These are phyloP conservation scores for Cheilinus undulatus DNA, from an alignment of 2,113 vertebrate species.

Conservation along the genomic window DNA sequence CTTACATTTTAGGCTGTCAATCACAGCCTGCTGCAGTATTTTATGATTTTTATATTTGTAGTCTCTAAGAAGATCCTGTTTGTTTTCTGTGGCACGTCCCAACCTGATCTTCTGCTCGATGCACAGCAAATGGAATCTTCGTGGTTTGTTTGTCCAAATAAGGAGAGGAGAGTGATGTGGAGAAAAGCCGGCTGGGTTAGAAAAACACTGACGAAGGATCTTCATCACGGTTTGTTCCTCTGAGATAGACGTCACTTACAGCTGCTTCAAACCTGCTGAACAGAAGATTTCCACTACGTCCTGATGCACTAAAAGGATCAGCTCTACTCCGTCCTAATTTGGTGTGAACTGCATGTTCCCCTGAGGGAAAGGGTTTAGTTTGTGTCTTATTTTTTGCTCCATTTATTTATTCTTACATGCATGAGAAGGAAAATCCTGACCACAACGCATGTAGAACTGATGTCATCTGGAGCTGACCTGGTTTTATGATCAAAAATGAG, in stretches of 20 bases:
- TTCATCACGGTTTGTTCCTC: constrained; percentile 22
- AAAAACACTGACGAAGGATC: constrained; percentile 36
- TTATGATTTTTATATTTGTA: neutral
- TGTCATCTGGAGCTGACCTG: too few relatives aligned
- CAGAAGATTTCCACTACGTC: constrained; percentile 21
- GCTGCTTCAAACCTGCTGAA: neutral
- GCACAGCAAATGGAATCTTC: constrained; percentile 47
- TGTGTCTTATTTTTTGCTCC: neutral
- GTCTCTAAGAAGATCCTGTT: neutral
- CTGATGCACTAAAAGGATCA: neutral
- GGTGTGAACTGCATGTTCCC: constrained; percentile 19
- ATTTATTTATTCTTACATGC: constrained; percentile 3
- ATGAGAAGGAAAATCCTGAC: neutral
- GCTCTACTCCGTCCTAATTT: constrained; percentile 46
- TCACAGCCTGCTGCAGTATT: constrained; percentile 8
- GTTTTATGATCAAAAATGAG: too few relatives aligned
- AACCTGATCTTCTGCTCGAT: constrained; percentile 35
- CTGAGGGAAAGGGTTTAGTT: neutral
- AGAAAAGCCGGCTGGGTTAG: constrained; percentile 36
- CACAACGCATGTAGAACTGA: neutral
- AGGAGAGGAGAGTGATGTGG: constrained; percentile 62
- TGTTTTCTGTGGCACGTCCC: constrained; percentile 17
- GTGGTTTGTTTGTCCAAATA: constrained; percentile 67
- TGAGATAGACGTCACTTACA: constrained; percentile 20
- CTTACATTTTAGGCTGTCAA: neutral